Evolutionary conservation across 2,797 vertebrate species (phyloP), one percentile per base, ranked within the genome.

Genomic region (Mareca strepera): DNA sequence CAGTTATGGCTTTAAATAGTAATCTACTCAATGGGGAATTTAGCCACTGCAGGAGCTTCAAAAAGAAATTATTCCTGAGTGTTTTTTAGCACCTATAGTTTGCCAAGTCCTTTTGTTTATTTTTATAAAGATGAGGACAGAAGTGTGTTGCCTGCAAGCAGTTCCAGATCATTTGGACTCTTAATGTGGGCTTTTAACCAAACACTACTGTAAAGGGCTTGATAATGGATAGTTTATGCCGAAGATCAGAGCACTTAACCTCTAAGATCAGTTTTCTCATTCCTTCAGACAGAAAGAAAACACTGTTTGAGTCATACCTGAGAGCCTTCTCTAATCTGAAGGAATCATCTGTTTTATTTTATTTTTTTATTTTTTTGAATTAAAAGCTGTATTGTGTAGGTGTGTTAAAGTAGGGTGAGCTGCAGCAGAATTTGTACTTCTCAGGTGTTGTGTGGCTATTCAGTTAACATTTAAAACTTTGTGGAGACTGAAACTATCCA

Each of bases 201-300:
- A 79, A 35, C 22, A n/a, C 25, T 12, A 3, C 72, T 44, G 11
- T 85, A 89, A 77, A 74, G 53, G 75, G 15, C 17, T 72, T 60
- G 50, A 52, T 44, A 82, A 72, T 41, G 48, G 76, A n/a, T 72
- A 86, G 29, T 7, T 89, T 89, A 82, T 82, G 85, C 56, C n/a
- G 53, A 72, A 68, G 93, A 89, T 89, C 67, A 74, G 76, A 79
- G 69, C 76, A 78, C 48, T 93, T 94, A 86, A 68, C 72, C 82
- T 87, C 33, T 0, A 43, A 82, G 73, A 86, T 92, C 75, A 56
- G 0, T 94, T 80, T 89, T 60, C 53, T 80, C 58, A 31, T 94
- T 91, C 76, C 26, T 93, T 93, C 48, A 82, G 58, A 72, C 68
- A 85, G 67, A 88, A 95, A 20, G 84, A 80, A 94, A 89, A 82